These are phyloP conservation scores for Erannis defoliaria DNA, from an alignment of 2,888 invertebrate genomes.

Conservation along the genomic window DNA sequence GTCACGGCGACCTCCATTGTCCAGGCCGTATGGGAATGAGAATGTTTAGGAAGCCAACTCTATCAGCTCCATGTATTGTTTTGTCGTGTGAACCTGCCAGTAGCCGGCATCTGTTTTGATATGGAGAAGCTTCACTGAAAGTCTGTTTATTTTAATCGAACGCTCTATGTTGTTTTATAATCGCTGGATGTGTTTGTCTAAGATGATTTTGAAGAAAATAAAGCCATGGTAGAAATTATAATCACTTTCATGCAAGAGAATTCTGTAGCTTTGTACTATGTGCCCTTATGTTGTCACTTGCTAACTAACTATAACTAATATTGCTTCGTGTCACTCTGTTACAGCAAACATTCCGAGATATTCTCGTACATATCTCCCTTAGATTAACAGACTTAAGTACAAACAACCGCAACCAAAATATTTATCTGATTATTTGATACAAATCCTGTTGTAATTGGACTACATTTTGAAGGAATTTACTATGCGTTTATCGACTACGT, in stretches of 20 bases:
- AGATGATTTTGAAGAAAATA: no score
- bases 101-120: conserved; percentile 16
- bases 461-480: conserved; percentile 48
- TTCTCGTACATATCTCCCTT: no score
- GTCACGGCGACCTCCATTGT: conserved; percentile 44
- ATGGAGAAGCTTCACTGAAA: not conserved
- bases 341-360: no score
- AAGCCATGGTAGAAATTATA: no score
- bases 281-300: no score
- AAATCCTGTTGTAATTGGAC: conserved; percentile 8
- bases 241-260: no score
- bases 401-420: not conserved
- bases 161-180: not conserved
- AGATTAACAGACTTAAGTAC: no score
- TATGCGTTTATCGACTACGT: conserved; percentile 58
- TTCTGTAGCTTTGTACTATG: no score
- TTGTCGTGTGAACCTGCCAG: conserved; percentile 12
- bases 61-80: conserved; percentile 16
- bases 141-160: not conserved
- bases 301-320: no score
- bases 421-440: not conserved
- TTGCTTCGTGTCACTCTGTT: no score
- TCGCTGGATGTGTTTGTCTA: not conserved
- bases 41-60: conserved; percentile 38
- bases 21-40: conserved; percentile 47